Base-by-base conservation (phyloP, 2,888 invertebrate species). In the Agrotis segetum region DNA sequence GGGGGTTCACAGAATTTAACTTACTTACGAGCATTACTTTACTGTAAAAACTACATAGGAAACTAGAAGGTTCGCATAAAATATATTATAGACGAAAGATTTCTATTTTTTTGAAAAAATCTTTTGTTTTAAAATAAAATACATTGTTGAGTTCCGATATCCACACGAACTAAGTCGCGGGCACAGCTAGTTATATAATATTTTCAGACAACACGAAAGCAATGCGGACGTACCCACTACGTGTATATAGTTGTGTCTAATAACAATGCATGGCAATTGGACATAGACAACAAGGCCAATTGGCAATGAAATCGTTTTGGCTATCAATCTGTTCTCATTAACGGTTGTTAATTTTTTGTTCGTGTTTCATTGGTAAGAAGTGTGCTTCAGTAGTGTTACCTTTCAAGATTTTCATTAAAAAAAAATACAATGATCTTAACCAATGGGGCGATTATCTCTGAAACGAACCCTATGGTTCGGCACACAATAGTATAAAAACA, bases 301-400 rank as follows among this genome's bases (percentile, higher is more conserved):
- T 67, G 67, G 34, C 67, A 71, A 65, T 75, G 50, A 65, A 76
- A 65, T 75, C 46, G 46, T 50, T 34, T 40, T 52, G 50, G 46
- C 49, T 29, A 59, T 46, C 40, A 76, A 68, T 68, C 65, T 53
- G 16, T 62, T 80, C 53, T 44, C 61, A 73, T 74, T 66, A 63
- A 58, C 17, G 21, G 34, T 34, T 9, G 40, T 69, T 47, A 40
- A 14, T 56, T 58, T 74, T 68, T 67, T 74, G 24, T 49, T 63
- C 14, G 1, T 59, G 24, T 46, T 73, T 60, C 44, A 34, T 56
- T 50, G 4, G 9, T 11, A n/a, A 58, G 44, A 50, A 49, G 40
- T 7, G 46, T n/a, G 2, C 13, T 49, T 56, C 17, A 19, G 58
- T 34, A 17, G 40, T 34, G 3, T 34, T 9, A 34, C 40, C 40